Conservation (phyloP, 2,113 vertebrate genomes). For the Paradoxurus hermaphroditus region DNA sequence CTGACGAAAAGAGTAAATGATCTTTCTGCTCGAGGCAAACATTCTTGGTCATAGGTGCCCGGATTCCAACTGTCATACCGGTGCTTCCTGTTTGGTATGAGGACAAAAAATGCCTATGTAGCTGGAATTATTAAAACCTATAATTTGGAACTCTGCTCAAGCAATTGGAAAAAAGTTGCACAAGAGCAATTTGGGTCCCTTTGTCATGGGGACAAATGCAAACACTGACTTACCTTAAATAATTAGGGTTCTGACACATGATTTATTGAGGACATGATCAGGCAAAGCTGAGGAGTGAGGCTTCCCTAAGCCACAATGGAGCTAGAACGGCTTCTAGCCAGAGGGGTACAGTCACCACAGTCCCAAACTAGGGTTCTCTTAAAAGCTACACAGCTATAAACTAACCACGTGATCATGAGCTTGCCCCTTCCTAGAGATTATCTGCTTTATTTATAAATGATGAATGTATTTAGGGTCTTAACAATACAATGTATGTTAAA, state of each 20-base stretch:
- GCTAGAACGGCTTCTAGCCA: not conserved
- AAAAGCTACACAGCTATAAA: not conserved
- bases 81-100: not conserved
- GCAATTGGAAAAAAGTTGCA: not conserved
- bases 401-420: not conserved
- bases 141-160: not conserved
- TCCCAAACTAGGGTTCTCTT: not conserved
- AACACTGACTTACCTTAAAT: not conserved
- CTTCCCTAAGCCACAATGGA: not conserved
- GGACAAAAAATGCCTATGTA: not conserved
- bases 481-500: not conserved
- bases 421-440: not conserved
- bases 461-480: not conserved
- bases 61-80: not conserved
- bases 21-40: not conserved
- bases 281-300: not conserved
- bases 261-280: not conserved
- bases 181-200: not conserved
- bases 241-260: not conserved
- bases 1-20: not conserved
- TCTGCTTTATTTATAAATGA: not conserved
- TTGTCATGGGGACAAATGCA: not conserved
- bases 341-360: accelerated
- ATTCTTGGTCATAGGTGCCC: not conserved
- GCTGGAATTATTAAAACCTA: not conserved